Evolutionary conservation across 2,113 vertebrate genomes (phyloP).

Genomic region (Sinocyclocheilus anophthalmus): DNA sequence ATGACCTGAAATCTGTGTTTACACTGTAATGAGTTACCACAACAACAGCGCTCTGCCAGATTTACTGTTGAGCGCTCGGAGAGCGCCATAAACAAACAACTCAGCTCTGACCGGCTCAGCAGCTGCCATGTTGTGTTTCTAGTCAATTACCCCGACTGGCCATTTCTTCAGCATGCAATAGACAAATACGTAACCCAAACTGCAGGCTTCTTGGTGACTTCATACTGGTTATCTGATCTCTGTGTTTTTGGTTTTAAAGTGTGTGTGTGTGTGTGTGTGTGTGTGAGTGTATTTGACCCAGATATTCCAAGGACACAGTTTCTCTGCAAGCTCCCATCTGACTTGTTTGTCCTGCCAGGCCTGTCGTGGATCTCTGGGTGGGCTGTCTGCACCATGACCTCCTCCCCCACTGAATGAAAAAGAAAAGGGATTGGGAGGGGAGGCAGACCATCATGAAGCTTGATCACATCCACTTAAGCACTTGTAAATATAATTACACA

Average conservation of each 20-base stretch:
- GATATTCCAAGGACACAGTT: constrained; percentile 43
- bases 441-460: not conserved
- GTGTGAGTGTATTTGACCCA: not conserved
- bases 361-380: not conserved
- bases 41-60: constrained; percentile 44
- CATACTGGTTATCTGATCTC: constrained; percentile 8
- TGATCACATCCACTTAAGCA: constrained; percentile 41
- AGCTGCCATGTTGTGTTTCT: constrained; percentile 34
- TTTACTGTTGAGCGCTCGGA: not conserved
- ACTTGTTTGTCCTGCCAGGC: constrained; percentile 23
- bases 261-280: not conserved
- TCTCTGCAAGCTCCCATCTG: constrained; percentile 18
- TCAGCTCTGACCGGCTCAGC: not conserved
- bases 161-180: not conserved
- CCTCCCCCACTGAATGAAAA: not conserved
- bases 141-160: constrained; percentile 24
- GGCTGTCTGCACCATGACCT: not conserved
- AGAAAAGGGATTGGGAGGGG: constrained; percentile 14
- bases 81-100: constrained; percentile 9
- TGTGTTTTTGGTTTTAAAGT: too few species aligned
- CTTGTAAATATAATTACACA: constrained; percentile 45
- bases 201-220: not conserved
- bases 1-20: constrained; percentile 63
- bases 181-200: not conserved
- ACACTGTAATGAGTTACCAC: constrained; percentile 66